Base-by-base conservation (phyloP, 2,797 vertebrate genomes). In the Calcarius lapponicus region DNA sequence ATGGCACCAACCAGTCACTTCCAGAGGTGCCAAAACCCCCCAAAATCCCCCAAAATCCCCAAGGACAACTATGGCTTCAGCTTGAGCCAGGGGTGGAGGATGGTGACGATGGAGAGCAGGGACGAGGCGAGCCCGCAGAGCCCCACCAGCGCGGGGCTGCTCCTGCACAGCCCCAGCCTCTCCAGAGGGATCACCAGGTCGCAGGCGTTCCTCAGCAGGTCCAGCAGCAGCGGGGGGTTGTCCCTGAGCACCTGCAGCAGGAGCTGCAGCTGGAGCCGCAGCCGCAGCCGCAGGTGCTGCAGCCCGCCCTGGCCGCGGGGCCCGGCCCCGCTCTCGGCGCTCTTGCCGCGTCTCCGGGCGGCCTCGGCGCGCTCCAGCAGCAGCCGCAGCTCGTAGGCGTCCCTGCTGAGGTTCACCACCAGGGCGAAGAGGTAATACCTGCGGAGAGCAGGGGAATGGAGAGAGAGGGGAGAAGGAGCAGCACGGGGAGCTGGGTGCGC, bases 191-290 rank as follows among this genome's bases (percentile, higher is more conserved):
- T 99, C 94, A 98, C 98, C 64, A 99, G 76, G 69, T 99, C 99
- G 2, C 98, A 99, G 71, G 96, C 29, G 26, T 99, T 99, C 88
- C 98, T 98, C 81, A 99, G 85, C 91, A 99, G 79, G 90, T 99
- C 99, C 95, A 99, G 40, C 34, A 99, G 98, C 18, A 99, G 97
- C 0, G 99, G 99, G 0, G 99, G 99, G 97, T 99, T 99, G 82
- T 62, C 90, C 74, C 97, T 92, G 21, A 99, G 98, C 48, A 99
- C 98, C 0, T 48, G 96, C 8, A 75, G 58, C 54, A 99, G 92
- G 4, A 99, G 98, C 4, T 70, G 96, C 31, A 99, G 94, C 82
- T 94, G 98, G 7, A 97, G 75, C 53, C 71, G 96, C 29, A 99
- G 86, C 36, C 96, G 90, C 36, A 97, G 17, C 13, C 91, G 20